Base-by-base conservation (phyloP, 2,113 vertebrate species). In the Pteropus alecto region DNA sequence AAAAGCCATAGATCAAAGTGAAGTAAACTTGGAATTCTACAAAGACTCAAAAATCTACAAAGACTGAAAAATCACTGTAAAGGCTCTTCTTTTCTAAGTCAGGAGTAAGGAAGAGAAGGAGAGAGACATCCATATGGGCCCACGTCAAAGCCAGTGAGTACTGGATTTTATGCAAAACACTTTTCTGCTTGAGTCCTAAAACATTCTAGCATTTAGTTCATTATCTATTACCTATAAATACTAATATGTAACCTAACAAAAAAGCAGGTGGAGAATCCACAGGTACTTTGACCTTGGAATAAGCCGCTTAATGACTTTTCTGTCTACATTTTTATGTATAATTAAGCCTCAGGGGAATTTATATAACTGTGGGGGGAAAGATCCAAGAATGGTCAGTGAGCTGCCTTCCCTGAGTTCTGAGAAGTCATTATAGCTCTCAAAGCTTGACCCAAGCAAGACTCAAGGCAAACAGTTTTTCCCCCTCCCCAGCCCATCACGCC, bases 321-420 rank as follows among this genome's bases (percentile, higher is more conserved):
- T 65, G 61, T 93, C 90, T 87, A 76, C 33, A 87, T 73, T 87
- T 90, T 41, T 43, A 35, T 61, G 21, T 87, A 43, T n/a, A 89
- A 96, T 48, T 78, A 90, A 91, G 73, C 71, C 92, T 78, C 33
- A 88, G 43, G 46, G 26, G 22, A 90, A 87, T 70, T 71, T 76
- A 51, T 41, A 84, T 41, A 84, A 83, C 11, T 63, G 16, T 58
- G 12, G 35, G 5, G 70, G 19, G 38, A 12, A 18, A 85, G 24
- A 70, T 30, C 26, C 15, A 54, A 81, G 71, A 87, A 73, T 43
- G 13, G 26, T n/a, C n/a, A 67, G 51, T 35, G 58, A 43, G 16
- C 74, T 81, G 19, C 7, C 28, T 24, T 82, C 38, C 11, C 51
- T 51, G 41, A 85, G 28, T 89, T 83, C 71, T 30, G 30, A 60